A percentile compares a stretch with the other conserved stretches of the same genome.
These are phyloP conservation scores for Oryzias javanicus DNA, from an alignment of 2,113 vertebrate genomes.

Conservation along the genomic window DNA sequence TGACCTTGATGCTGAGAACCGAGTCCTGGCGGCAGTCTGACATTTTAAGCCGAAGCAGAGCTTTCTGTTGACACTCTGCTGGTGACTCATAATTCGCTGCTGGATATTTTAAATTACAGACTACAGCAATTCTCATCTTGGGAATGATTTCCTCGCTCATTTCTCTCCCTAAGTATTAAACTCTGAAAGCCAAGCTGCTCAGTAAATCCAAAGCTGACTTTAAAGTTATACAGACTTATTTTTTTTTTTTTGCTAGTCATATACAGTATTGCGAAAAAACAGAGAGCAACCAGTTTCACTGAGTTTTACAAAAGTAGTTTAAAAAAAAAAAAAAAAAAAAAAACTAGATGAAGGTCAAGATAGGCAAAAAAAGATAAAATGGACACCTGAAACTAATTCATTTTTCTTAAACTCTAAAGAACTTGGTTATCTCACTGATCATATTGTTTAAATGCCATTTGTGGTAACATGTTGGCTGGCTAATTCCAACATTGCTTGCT, in stretches of 20 bases:
- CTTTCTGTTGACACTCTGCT: constrained; percentile 51
- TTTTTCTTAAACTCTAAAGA: no score
- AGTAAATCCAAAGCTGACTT: constrained; percentile 5
- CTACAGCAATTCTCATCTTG: constrained; percentile 44
- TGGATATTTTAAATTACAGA: constrained; percentile 59
- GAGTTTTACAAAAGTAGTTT: no score
- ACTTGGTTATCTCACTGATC: no score
- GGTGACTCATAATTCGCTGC: constrained; percentile 51
- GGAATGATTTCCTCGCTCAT: constrained; percentile 33
- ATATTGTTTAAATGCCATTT: no score
- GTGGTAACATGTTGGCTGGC: no score
- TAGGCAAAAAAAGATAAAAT: no score
- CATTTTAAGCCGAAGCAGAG: constrained; percentile 51
- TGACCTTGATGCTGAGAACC: constrained; percentile 52
- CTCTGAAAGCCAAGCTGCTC: constrained; percentile 2
- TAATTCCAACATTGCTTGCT: no score
- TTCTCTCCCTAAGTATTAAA: constrained; percentile 23
- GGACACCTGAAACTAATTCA: no score
- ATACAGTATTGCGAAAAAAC: background rate
- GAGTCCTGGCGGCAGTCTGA: constrained; percentile 33
- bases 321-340: no score
- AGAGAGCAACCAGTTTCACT: background rate
- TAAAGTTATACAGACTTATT: constrained; percentile 1
- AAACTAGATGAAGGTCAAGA: no score
- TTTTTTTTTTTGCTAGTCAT: constrained; percentile 22